Conservation (phyloP, 2,113 vertebrate species). For the Hippoglossus stenolepis region DNA sequence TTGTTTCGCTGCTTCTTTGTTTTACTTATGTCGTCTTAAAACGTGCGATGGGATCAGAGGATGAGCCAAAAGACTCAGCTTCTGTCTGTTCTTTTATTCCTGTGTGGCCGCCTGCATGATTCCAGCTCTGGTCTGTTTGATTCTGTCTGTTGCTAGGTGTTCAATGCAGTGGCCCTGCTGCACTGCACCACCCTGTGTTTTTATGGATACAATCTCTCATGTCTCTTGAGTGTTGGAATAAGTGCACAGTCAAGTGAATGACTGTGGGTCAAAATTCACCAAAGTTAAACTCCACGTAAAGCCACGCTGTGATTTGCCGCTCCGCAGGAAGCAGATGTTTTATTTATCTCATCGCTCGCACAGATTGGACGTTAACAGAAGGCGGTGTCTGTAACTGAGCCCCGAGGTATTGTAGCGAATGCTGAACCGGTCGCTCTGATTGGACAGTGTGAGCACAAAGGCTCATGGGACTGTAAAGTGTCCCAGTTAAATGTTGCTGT, state of each 20-base stretch:
- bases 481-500: no score
- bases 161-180: slow-evolving; percentile 1
- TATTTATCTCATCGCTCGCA: no score
- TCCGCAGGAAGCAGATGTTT: no score
- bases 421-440: no score
- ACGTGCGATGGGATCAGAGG: neutral
- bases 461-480: no score
- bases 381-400: no score
- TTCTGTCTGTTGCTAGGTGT: slow-evolving; percentile 22
- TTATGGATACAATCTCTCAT: neutral
- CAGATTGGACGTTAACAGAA: no score
- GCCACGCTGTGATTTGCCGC: no score
- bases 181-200: neutral
- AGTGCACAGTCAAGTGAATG: neutral
- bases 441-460: no score
- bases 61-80: neutral
- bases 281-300: no score
- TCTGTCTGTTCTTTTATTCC: neutral
- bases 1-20: neutral
- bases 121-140: neutral
- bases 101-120: neutral
- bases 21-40: neutral
- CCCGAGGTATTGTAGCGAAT: no score
- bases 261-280: no score
- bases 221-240: neutral